A percentile compares a stretch with the other conserved stretches of the same genome.
phyloP scores from a whole-genome alignment of 2,797 vertebrate genomes.

The Schizopygopsis pylzovi region DNA sequence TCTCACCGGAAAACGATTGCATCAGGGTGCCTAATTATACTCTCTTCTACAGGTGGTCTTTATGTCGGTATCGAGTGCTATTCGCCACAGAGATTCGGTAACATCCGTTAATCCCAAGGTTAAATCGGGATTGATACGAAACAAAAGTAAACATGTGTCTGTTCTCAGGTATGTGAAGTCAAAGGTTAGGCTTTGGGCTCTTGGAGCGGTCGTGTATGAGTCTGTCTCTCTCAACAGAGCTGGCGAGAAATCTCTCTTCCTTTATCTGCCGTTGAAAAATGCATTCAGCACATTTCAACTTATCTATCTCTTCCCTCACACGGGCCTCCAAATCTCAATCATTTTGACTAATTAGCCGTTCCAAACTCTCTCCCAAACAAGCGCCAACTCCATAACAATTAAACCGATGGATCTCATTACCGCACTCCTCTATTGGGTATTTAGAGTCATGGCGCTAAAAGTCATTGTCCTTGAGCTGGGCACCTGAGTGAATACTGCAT shows the following conservation, averaged over 20 bases:
- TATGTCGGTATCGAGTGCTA: constrained; percentile 23
- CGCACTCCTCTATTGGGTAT: constrained; percentile 43
- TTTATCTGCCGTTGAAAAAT: constrained; percentile 57
- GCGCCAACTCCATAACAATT: constrained; percentile 53
- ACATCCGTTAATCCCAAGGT: constrained; percentile 28
- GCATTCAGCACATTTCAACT: constrained; percentile 54
- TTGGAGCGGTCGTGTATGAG: not conserved
- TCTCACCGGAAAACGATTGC: constrained; percentile 43
- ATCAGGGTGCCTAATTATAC: constrained; percentile 47
- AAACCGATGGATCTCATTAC: constrained; percentile 61
- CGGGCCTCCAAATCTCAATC: constrained; percentile 58
- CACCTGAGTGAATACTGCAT: constrained; percentile 25
- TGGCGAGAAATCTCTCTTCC: not conserved
- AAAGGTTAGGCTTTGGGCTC: not conserved
- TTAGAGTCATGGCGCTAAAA: constrained; percentile 51
- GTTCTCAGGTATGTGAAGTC: constrained; percentile 4
- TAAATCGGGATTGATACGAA: constrained; percentile 12
- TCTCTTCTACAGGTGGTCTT: constrained; percentile 45
- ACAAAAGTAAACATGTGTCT: constrained; percentile 11
- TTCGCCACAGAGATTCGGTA: constrained; percentile 16
- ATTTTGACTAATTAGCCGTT: constrained; percentile 64
- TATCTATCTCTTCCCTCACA: constrained; percentile 54
- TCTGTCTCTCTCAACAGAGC: not conserved
- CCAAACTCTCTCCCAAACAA: constrained; percentile 55
- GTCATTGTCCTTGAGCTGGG: constrained; percentile 53